phyloP scores from a whole-genome alignment of 2,888 invertebrate genomes.

The Lepidocyrtoides sp. region DNA sequence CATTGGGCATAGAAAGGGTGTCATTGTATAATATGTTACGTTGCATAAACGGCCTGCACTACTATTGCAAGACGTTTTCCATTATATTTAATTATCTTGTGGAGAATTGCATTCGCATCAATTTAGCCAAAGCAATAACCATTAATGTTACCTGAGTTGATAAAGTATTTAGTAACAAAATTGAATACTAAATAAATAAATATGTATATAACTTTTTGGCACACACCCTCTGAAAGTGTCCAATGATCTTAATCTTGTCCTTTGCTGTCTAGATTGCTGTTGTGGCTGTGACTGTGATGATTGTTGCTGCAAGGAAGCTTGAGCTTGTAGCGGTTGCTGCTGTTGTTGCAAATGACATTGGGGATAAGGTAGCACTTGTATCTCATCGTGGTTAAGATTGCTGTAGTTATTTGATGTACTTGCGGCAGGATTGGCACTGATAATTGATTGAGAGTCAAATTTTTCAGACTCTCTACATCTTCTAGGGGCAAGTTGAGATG shows the following conservation, averaged over 20 bases:
- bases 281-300: conserved; percentile 57
- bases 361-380: neutral
- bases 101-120: no score
- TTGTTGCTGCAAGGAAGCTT: conserved; percentile 47
- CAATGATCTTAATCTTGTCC: conserved; percentile 86
- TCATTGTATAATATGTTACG: no score
- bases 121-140: no score
- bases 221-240: conserved; percentile 86
- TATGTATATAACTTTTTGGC: neutral
- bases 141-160: no score
- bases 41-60: no score
- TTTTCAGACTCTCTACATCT: conserved; percentile 73
- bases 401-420: conserved; percentile 56
- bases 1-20: no score
- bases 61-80: no score
- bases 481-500: conserved; percentile 66
- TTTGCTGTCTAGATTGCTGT: conserved; percentile 73
- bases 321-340: conserved; percentile 58
- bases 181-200: neutral
- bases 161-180: no score
- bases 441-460: conserved; percentile 76
- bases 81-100: no score
- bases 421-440: conserved; percentile 62
- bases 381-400: conserved; percentile 53
- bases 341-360: conserved; percentile 55